Conservation (phyloP, 2,797 vertebrate species). For the Macrochelys suwanniensis region DNA sequence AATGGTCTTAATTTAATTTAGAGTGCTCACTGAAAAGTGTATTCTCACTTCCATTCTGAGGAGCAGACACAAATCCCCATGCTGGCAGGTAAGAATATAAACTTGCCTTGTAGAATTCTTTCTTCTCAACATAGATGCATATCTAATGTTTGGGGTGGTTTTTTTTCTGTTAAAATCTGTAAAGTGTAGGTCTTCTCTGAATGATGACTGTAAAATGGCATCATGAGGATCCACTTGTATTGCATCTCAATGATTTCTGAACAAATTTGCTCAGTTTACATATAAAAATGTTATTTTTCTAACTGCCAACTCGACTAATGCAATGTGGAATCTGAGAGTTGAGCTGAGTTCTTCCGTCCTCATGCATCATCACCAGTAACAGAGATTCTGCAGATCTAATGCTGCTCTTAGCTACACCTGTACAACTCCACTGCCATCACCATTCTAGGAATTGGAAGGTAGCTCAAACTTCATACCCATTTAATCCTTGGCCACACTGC, state of each 20-base stretch:
- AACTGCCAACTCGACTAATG: neutral
- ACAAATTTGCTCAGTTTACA: neutral
- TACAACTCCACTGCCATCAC: neutral
- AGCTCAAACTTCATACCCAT: neutral
- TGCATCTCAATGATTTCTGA: neutral
- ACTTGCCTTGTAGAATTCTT: neutral
- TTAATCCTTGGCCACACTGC: neutral
- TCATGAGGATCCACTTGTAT: neutral
- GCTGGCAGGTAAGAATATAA: neutral
- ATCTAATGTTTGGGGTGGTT: neutral
- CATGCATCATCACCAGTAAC: neutral
- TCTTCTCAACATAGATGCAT: neutral
- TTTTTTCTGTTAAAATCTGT: neutral
- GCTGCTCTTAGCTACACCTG: neutral
- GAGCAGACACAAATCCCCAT: fast-evolving
- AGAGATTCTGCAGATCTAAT: neutral
- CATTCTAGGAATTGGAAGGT: neutral
- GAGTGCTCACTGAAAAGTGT: neutral
- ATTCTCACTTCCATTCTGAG: neutral
- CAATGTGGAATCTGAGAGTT: neutral
- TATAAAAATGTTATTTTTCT: neutral
- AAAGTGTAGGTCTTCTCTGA: neutral
- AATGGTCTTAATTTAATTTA: neutral
- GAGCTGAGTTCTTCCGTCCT: neutral
- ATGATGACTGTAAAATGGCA: neutral